Percentiles rank a stretch among this genome's conserved stretches.
phyloP scores from a whole-genome alignment of 23 tunicate genomes.

The Ciona savignyi region DNA sequence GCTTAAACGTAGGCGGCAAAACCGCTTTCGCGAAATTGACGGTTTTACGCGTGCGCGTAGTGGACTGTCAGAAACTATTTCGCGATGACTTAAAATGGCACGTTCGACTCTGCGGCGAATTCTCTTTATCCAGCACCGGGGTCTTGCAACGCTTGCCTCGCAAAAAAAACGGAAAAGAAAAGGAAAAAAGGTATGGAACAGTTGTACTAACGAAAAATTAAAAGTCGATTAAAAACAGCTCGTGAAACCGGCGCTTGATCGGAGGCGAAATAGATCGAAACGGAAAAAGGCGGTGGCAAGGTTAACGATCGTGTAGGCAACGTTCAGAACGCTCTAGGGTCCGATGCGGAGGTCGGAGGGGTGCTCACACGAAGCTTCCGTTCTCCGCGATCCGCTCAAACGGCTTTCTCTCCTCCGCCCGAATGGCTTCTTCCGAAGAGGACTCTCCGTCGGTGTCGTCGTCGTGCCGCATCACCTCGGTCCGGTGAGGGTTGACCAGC shows the following conservation, averaged over 20 bases:
- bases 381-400: not conserved
- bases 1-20: too few species aligned
- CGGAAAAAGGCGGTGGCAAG: not conserved
- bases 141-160: too few species aligned
- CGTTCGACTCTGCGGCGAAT: too few species aligned
- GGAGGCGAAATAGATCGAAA: not conserved
- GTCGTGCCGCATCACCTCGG: constrained; percentile 14
- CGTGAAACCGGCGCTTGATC: not conserved
- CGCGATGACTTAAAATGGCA: too few species aligned
- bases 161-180: not conserved
- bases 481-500: constrained; percentile 65
- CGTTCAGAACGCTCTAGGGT: too few species aligned
- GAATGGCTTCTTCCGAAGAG: not conserved
- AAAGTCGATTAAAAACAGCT: too few species aligned
- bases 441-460: constrained; percentile 5
- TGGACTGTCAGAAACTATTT: too few species aligned
- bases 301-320: not conserved
- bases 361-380: not conserved
- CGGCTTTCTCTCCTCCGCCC: not conserved
- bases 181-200: not conserved
- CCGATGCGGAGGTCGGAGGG: too few species aligned
- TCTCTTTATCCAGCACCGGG: too few species aligned
- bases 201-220: not conserved
- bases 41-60: too few species aligned
- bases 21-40: too few species aligned